phyloP scores from a whole-genome alignment of 2,113 vertebrate genomes.

The Nothobranchius kuhntae region DNA sequence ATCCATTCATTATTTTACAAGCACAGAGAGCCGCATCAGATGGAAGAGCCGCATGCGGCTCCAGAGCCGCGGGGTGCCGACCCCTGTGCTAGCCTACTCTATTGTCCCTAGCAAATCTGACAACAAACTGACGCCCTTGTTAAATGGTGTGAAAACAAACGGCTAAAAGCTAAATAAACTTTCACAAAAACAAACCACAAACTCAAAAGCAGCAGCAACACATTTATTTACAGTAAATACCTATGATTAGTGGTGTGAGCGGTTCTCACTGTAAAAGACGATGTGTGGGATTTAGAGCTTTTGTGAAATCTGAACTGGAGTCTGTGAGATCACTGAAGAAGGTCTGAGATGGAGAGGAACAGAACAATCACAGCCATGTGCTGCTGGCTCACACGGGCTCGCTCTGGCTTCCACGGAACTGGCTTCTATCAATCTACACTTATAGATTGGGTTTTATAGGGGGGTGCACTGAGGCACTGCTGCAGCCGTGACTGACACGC shows the following conservation, averaged over 20 bases:
- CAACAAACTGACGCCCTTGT: too few relatives aligned
- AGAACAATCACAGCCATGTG: background rate
- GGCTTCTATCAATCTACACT: conserved; percentile 38
- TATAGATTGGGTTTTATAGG: conserved; percentile 37
- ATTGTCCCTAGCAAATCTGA: too few relatives aligned
- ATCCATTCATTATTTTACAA: too few relatives aligned
- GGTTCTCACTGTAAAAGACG: background rate
- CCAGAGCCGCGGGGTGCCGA: too few relatives aligned
- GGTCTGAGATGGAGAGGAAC: background rate
- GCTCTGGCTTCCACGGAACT: conserved; percentile 14
- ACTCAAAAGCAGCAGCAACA: too few relatives aligned
- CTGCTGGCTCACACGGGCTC: background rate
- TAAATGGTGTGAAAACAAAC: background rate
- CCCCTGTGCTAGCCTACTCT: too few relatives aligned
- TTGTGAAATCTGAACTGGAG: background rate
- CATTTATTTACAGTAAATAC: too few relatives aligned
- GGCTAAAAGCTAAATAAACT: background rate
- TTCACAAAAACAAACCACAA: background rate
- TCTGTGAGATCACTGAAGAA: background rate
- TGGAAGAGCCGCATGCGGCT: too few relatives aligned
- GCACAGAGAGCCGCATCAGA: too few relatives aligned
- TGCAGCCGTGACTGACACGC: background rate
- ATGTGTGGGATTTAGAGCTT: background rate
- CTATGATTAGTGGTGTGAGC: too few relatives aligned
- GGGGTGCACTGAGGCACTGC: background rate